Conservation (phyloP, 2,113 vertebrate genomes). For the Hydrolagus affinis region DNA sequence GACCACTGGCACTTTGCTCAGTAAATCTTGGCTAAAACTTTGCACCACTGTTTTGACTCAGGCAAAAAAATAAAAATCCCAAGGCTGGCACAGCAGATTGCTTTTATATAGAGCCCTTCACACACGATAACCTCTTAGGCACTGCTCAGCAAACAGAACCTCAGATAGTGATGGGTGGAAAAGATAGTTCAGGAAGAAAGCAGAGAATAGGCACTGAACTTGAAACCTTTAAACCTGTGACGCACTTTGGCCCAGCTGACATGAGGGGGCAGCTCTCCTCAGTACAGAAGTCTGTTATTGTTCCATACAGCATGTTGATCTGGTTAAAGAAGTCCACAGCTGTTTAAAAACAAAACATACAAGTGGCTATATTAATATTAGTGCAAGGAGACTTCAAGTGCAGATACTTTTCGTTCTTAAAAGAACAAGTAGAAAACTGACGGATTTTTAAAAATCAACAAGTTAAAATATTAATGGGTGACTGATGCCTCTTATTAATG, state of each 20-base stretch:
- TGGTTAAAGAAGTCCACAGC: slow-evolving; percentile 84
- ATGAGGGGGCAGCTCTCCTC: slow-evolving; percentile 75
- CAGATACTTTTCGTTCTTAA: too few relatives aligned
- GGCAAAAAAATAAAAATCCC: too few relatives aligned
- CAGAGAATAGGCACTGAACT: not conserved
- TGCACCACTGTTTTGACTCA: not conserved
- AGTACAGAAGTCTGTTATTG: slow-evolving; percentile 77
- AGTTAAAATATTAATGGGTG: too few relatives aligned
- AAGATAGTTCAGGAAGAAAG: not conserved
- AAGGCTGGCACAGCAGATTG: not conserved
- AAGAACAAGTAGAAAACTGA: too few relatives aligned
- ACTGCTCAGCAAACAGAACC: not conserved
- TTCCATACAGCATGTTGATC: slow-evolving; percentile 81
- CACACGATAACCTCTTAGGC: too few relatives aligned
- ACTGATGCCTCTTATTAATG: too few relatives aligned
- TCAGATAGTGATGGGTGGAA: not conserved
- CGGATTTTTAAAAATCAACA: too few relatives aligned
- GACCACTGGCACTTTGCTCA: too few relatives aligned
- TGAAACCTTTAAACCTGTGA: not conserved
- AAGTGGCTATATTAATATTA: not conserved
- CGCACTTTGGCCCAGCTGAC: slow-evolving; percentile 81
- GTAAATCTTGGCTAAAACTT: too few relatives aligned
- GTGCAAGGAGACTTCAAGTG: not conserved
- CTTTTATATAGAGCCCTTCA: not conserved
- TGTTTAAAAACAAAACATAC: slow-evolving; percentile 32